phyloP scores from a whole-genome alignment of 2,888 invertebrate species.

The Mesopsocus fuscifrons region DNA sequence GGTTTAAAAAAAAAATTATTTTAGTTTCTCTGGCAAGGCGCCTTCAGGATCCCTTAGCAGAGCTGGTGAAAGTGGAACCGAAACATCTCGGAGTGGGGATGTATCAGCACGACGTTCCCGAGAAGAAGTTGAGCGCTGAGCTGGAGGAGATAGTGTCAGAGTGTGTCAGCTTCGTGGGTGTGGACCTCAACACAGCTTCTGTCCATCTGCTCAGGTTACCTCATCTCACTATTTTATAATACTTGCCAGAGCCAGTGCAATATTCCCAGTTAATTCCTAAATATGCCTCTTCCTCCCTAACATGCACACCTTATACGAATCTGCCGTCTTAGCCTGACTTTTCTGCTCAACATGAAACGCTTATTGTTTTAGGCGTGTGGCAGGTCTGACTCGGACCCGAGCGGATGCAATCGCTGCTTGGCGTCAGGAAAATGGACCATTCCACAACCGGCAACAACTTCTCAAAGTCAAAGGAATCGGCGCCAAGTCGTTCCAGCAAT shows the following conservation, averaged over 20 bases:
- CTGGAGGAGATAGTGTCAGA: conserved; percentile 69
- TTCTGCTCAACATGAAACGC: too few relatives aligned
- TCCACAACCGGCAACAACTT: conserved; percentile 53
- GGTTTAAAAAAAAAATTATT: too few relatives aligned
- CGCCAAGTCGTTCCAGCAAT: conserved; percentile 67
- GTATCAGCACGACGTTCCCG: conserved; percentile 82
- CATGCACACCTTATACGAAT: background rate
- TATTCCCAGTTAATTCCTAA: too few relatives aligned
- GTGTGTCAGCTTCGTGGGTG: conserved; percentile 85
- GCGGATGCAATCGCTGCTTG: conserved; percentile 63
- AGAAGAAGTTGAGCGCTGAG: conserved; percentile 49
- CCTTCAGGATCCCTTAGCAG: conserved; percentile 76
- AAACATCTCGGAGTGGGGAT: conserved; percentile 87
- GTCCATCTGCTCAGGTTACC: conserved; percentile 53
- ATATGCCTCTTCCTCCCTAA: too few relatives aligned
- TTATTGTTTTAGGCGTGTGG: conserved; percentile 42
- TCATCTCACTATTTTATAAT: background rate
- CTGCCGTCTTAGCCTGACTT: background rate
- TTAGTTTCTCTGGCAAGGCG: conserved; percentile 66
- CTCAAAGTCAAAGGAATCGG: conserved; percentile 64
- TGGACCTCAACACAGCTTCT: conserved; percentile 77
- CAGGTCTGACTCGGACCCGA: conserved; percentile 56
- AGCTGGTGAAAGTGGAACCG: conserved; percentile 84
- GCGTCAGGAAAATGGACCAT: conserved; percentile 49
- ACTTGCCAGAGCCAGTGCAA: background rate